Percentiles rank a stretch among this genome's conserved stretches.
Evolutionary conservation across 2,888 invertebrate genomes (phyloP).

Genomic region (Microplitis deprimator): DNA sequence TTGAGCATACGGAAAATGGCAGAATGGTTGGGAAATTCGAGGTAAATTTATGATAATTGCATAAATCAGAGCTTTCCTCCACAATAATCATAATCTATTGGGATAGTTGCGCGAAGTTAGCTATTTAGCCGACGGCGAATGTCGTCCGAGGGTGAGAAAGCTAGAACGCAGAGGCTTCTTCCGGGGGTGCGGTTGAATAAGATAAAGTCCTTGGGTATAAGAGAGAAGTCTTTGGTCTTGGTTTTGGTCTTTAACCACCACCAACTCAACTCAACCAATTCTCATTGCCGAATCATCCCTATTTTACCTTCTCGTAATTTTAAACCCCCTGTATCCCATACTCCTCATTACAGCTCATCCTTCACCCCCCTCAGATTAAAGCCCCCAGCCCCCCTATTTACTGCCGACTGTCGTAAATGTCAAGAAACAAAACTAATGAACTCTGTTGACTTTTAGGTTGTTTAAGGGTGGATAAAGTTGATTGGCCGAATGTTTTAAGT

Average conservation of each 20-base stretch:
- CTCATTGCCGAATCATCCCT: not conserved
- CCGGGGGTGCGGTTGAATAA: constrained; percentile 58
- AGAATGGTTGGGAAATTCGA: constrained; percentile 39
- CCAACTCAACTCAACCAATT: not conserved
- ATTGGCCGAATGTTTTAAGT: constrained; percentile 12
- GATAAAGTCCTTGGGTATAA: constrained; percentile 59
- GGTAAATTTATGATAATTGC: constrained; percentile 70
- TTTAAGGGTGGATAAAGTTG: constrained; percentile 11
- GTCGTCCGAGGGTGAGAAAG: constrained; percentile 50
- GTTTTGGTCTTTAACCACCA: constrained; percentile 5
- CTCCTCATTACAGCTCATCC: not conserved
- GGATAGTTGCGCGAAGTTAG: constrained; percentile 70
- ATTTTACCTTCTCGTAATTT: not conserved
- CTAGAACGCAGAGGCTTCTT: constrained; percentile 52
- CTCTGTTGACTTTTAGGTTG: constrained; percentile 17
- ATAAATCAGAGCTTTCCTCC: constrained; percentile 71
- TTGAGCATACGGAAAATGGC: constrained; percentile 66
- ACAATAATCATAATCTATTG: constrained; percentile 71
- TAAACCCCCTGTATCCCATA: not conserved
- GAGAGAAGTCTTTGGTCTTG: constrained; percentile 11
- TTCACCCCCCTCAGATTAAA: not conserved
- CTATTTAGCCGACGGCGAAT: constrained; percentile 69
- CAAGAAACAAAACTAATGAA: constrained; percentile 18
- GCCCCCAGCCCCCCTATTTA: not conserved
- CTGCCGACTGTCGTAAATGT: not conserved